Base-by-base conservation (phyloP, 1,140 invertebrate species). In the Trypoxylus dichotomus region DNA sequence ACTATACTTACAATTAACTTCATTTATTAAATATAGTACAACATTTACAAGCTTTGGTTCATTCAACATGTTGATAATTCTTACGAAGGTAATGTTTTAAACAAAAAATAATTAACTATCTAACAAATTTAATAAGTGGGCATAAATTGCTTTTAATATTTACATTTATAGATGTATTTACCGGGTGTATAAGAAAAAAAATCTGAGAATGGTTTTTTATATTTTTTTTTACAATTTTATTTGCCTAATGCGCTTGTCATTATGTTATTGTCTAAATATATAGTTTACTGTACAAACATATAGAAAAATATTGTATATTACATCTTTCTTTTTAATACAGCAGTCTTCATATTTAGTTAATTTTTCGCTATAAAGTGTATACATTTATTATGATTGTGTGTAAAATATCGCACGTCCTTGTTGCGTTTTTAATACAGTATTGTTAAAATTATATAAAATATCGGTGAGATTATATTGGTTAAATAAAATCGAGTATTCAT, bases 31-130 rank as follows among this genome's bases (percentile, higher is more conserved):
- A 76, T 79, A 80, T 80, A 78, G 74, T 82, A 82, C 81, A 82
- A 41, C 76, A 80, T 82, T 72, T 80, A 82, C 79, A 82, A 79
- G 77, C 81, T 82, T 82, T 82, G 81, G 81, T 82, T 79, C 27
- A 43, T 75, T 76, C 24, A 68, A 68, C 60, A 68, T 27, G 19
- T 68, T 68, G 60, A 68, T 68, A 21, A 68, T 27, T 21, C 60
- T 68, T 27, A 68, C 21, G 10, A 68, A 68, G 13, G 11, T 27
- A 24, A 68, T 24, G 24, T 29, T 27, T 24, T 29, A 68, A 68
- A 68, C 60, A 68, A 68, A 25, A 19, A 27, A 68, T 27, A 68
- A 27, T 19, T 54, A 54, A 54, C 5, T 54, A 68, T 27, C 19
- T 68, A 68, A 68, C 15, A 68, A 27, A 68, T 68, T 68, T 68